Evolutionary conservation across 1,140 invertebrate genomes (phyloP), one percentile per base, ranked within the genome.

Genomic region (Cydia splendana): DNA sequence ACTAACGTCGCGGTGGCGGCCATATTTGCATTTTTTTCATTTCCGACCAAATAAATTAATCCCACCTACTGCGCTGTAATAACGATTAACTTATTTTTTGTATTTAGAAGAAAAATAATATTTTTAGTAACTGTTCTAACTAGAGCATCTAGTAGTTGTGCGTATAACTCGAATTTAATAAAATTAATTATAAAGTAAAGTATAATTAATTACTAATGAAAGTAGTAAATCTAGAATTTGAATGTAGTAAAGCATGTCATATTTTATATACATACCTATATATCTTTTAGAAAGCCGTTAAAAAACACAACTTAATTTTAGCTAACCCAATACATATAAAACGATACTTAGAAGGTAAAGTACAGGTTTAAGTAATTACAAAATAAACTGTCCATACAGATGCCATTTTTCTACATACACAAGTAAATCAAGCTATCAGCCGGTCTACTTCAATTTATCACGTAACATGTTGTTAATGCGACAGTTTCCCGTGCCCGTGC

Each of bases 1-100:
- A 62, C 57, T 62, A 24, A 24, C 20, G 20, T 15, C 13, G 48
- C 48, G 3, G 48, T 53, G 18, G 57, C 20, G 20, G 57, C 57
- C 57, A 62, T 62, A 62, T 62, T 62, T 62, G 57, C 57, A 62
- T 62, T 62, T 62, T 62, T 62, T 62, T 62, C 18, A 62, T 62
- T 62, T 62, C 57, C 57, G 57, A 24, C 20, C 18, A 24, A 62
- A 62, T 24, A 24, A 62, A 24, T 62, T 62, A 24, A 24, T 62
- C 57, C 57, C 57, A 62, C 57, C 57, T 62, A 62, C 57, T 62
- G 57, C n/a, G 57, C 18, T 24, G 57, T 62, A 62, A 62, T 20
- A 62, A 10, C 57, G 18, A 62, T 62, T 62, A 24, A 7, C n/a
- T 57, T 57, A 57, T 9, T 24, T 24, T 62, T 57, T 62, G 20